phyloP scores from a whole-genome alignment of 2,797 vertebrate species.

The Aeoliscus strigatus region DNA sequence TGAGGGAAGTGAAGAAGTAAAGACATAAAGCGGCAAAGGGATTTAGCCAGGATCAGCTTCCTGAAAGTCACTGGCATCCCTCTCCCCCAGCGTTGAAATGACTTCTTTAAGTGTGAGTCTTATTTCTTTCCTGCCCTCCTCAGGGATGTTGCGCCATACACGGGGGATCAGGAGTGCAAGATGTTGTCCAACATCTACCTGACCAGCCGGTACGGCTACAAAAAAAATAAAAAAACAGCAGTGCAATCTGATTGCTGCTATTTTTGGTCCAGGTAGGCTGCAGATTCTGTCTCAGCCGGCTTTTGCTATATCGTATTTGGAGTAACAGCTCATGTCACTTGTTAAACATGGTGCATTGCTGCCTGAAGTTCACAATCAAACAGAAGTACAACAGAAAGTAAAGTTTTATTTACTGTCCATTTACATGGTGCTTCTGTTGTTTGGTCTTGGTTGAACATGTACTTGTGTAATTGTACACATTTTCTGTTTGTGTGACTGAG shows the following conservation, averaged over 20 bases:
- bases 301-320: slow-evolving; percentile 46
- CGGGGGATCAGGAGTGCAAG: neutral
- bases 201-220: neutral
- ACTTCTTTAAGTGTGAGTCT: slow-evolving; percentile 32
- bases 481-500: neutral
- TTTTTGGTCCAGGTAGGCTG: slow-evolving; percentile 14
- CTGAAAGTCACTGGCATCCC: slow-evolving; percentile 35
- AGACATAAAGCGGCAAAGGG: slow-evolving; percentile 54
- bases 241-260: slow-evolving; percentile 12
- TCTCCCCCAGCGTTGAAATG: slow-evolving; percentile 32
- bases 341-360: slow-evolving; percentile 29
- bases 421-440: slow-evolving; percentile 40
- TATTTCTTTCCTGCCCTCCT: slow-evolving; percentile 11
- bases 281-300: slow-evolving; percentile 21
- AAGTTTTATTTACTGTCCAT: slow-evolving; percentile 37
- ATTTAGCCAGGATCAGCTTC: slow-evolving; percentile 52
- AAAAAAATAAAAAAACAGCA: neutral
- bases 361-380: slow-evolving; percentile 45
- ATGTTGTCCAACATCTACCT: slow-evolving; percentile 2
- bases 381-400: slow-evolving; percentile 28
- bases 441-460: slow-evolving; percentile 1
- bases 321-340: slow-evolving; percentile 51
- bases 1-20: slow-evolving; percentile 43
- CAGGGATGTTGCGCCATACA: slow-evolving; percentile 6
- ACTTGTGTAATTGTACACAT: slow-evolving; percentile 5